Evolutionary conservation across 1,140 invertebrate genomes (phyloP).

Genomic region (Drosophila pallidifrons): DNA sequence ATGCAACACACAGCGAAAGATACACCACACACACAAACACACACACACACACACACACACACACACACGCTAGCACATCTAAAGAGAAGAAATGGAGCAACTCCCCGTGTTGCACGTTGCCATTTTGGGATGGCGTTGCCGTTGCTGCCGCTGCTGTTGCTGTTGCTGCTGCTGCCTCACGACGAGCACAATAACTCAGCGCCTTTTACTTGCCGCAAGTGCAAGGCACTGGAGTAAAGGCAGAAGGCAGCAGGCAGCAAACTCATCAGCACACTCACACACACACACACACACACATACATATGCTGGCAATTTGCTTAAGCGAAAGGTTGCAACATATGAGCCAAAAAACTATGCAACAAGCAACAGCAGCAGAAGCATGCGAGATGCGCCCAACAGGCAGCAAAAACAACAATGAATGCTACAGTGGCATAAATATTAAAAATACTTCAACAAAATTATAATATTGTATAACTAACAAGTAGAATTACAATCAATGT

Average conservation of each 20-base stretch:
- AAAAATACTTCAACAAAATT: too few relatives aligned
- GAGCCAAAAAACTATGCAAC: constrained; percentile 44
- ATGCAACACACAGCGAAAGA: constrained; percentile 52
- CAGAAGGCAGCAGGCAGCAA: constrained; percentile 31
- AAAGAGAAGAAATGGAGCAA: neutral
- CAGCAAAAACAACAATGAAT: constrained; percentile 1
- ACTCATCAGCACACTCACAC: constrained; percentile 19
- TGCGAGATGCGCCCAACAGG: constrained; percentile 25
- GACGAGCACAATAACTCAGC: constrained; percentile 49
- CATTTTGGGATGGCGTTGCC: constrained; percentile 36
- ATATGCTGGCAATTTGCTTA: constrained; percentile 74
- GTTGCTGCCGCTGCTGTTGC: constrained; percentile 15
- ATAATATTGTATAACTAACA: too few relatives aligned
- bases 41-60: constrained; percentile 13
- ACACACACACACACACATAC: constrained; percentile 26
- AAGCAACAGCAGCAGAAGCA: constrained; percentile 30
- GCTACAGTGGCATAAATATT: neutral
- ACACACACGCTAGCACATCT: neutral
- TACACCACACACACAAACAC: constrained; percentile 13
- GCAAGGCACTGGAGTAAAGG: constrained; percentile 39
- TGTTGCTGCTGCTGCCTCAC: constrained; percentile 1
- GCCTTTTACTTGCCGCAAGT: constrained; percentile 66
- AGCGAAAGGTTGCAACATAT: constrained; percentile 63
- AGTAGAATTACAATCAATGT: too few relatives aligned
- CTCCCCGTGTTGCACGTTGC: constrained; percentile 39